Percentiles rank a stretch among this genome's conserved stretches.
Evolutionary conservation across 2,797 vertebrate species (phyloP).

Genomic region (Percopsis omiscomaycus): DNA sequence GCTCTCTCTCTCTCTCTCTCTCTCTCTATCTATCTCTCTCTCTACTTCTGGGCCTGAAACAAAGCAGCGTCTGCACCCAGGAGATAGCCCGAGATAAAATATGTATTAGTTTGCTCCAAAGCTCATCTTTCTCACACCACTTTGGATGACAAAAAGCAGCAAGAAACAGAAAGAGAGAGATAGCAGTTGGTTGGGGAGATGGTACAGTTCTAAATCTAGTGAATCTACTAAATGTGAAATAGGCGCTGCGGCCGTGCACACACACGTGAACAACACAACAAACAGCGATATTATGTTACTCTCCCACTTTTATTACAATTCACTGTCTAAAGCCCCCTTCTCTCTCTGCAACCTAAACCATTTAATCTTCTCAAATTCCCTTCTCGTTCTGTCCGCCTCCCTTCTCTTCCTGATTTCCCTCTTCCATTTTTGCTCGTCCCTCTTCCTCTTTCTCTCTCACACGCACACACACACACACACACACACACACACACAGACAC

Average conservation of each 20-base stretch:
- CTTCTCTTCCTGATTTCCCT: slow-evolving; percentile 76
- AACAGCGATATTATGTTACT: slow-evolving; percentile 79
- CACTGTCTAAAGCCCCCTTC: slow-evolving; percentile 46
- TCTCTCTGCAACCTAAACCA: slow-evolving; percentile 54
- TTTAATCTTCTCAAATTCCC: slow-evolving; percentile 58
- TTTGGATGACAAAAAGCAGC: slow-evolving; percentile 72
- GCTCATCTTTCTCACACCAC: slow-evolving; percentile 56
- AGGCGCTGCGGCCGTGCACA: slow-evolving; percentile 16
- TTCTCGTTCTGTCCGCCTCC: slow-evolving; percentile 57
- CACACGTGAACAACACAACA: slow-evolving; percentile 32
- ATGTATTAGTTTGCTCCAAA: slow-evolving; percentile 76
- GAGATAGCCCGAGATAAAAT: slow-evolving; percentile 79
- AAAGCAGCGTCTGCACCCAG: slow-evolving; percentile 64
- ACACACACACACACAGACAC: slow-evolving; percentile 25
- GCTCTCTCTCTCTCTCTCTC: not conserved
- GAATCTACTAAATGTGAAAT: slow-evolving; percentile 71
- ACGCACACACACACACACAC: not conserved
- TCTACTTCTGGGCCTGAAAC: slow-evolving; percentile 29
- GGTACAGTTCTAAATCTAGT: slow-evolving; percentile 71
- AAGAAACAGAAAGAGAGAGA: slow-evolving; percentile 29
- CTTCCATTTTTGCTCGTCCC: slow-evolving; percentile 65
- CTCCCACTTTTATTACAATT: slow-evolving; percentile 66
- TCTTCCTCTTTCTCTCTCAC: slow-evolving; percentile 40
- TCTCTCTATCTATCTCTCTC: not conserved
- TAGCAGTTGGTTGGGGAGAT: slow-evolving; percentile 52